A percentile compares a stretch with the other conserved stretches of the same genome.
phyloP scores from a whole-genome alignment of 2,888 invertebrate genomes.

The Tachina lurida region DNA sequence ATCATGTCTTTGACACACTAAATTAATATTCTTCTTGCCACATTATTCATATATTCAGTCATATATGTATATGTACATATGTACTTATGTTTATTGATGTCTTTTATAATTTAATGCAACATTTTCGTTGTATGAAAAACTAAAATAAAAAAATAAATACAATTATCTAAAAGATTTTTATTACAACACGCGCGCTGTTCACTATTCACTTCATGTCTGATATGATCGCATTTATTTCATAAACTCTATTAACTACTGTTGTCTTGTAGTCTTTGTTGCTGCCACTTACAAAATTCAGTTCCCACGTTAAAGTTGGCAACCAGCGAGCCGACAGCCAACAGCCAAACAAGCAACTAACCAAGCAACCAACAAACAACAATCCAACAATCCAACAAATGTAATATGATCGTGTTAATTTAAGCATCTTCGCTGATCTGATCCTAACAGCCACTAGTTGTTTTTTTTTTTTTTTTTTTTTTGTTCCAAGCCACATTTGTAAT shows the following conservation, averaged over 20 bases:
- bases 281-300: constrained; percentile 63
- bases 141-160: constrained; percentile 10
- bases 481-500: constrained; percentile 37
- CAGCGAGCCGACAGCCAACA: constrained; percentile 41
- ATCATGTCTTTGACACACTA: constrained; percentile 69
- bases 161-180: constrained; percentile 55
- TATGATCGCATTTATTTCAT: constrained; percentile 63
- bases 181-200: constrained; percentile 71
- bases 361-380: constrained; percentile 40
- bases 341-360: constrained; percentile 17
- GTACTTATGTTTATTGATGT: constrained; percentile 7
- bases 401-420: constrained; percentile 72
- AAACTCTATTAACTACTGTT: constrained; percentile 49
- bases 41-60: constrained; percentile 44
- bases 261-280: constrained; percentile 39
- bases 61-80: background rate
- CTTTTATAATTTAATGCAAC: constrained; percentile 58
- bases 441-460: constrained; percentile 29
- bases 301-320: constrained; percentile 73
- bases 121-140: constrained; percentile 31
- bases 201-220: constrained; percentile 55
- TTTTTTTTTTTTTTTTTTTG: constrained; percentile 21
- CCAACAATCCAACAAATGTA: constrained; percentile 57
- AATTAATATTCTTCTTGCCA: constrained; percentile 50
- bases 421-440: constrained; percentile 68